Evolutionary conservation across 2,888 invertebrate genomes (phyloP), one percentile per base, ranked within the genome.

Genomic region (Margaritifera margaritifera): DNA sequence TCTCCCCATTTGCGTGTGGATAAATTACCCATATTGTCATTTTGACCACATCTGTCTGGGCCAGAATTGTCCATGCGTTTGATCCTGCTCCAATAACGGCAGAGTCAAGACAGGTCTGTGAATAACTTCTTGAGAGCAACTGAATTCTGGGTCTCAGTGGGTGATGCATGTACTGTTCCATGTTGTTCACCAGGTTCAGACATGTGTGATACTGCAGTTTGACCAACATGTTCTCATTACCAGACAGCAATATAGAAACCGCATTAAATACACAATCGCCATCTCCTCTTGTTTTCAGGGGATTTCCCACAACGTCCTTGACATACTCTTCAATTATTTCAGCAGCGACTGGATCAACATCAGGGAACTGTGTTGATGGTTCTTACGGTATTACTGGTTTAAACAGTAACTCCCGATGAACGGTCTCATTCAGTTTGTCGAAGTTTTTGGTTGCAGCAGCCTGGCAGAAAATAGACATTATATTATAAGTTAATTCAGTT

Each of bases 1-100:
- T 63, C 19, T n/a, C 11, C n/a, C 53, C 63, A 63, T 63, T 63
- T 15, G 25, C 63, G 31, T 18, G 52, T 22, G 55, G 63, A 27
- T 63, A 63, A 55, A 63, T 27, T 6, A 55, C 6, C 8, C 56
- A 4, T 6, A 63, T 6, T 25, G 25, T 19, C 18, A 53, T 63
- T 53, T 54, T 6, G 11, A 54, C n/a, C 20, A 31, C 63, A 63
- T 63, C 31, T 4, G 11, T 54, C 54, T 54, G 11, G n/a, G 63
- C 53, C 27, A 63, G 6, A 5, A 63, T 54, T 24, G 54, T 63
- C 63, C 55, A 54, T 24, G 54, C 22, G 22, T 24, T 55, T 54
- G 63, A 55, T 20, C 19, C 53, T 27, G 24, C 42, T 6, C 63
- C 63, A 6, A 63, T 5, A 19, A 6, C 18, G 6, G 63, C 63